Evolutionary conservation across 2,888 invertebrate genomes (phyloP).

Genomic region (Argyra leucocephala): DNA sequence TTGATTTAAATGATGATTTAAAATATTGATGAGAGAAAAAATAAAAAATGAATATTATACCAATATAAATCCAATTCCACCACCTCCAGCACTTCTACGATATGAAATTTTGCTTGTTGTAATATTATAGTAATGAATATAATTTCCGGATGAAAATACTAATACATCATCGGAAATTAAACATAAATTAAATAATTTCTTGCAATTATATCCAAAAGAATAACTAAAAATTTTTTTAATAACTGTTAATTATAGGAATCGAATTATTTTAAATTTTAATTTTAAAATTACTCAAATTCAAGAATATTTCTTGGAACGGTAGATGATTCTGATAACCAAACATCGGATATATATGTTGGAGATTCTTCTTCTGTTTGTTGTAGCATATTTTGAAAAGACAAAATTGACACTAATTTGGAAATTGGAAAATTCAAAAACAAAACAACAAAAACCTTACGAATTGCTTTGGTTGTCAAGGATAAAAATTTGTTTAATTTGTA

Average conservation of each 20-base stretch:
- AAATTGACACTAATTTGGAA: too few relatives aligned
- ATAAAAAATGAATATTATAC: conserved; percentile 44
- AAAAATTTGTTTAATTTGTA: too few relatives aligned
- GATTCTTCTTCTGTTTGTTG: background rate
- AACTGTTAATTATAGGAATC: background rate
- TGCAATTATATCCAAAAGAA: conserved; percentile 81
- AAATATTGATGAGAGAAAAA: background rate
- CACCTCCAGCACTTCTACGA: conserved; percentile 64
- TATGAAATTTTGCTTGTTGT: conserved; percentile 57
- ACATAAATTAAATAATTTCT: conserved; percentile 68
- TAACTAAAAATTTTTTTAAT: conserved; percentile 47
- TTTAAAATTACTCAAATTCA: conserved; percentile 15
- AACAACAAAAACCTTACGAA: too few relatives aligned
- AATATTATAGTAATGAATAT: conserved; percentile 66
- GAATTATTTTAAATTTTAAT: background rate
- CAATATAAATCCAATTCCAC: conserved; percentile 69
- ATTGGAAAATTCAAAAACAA: too few relatives aligned
- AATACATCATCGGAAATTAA: conserved; percentile 64
- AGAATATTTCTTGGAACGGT: conserved; percentile 12
- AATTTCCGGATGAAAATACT: conserved; percentile 72
- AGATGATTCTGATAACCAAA: background rate
- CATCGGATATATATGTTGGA: conserved; percentile 8
- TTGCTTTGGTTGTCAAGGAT: too few relatives aligned
- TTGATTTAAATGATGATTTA: too few relatives aligned
- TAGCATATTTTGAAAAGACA: background rate